A percentile compares a stretch with the other conserved stretches of the same genome.
Evolutionary conservation across 2,888 invertebrate genomes (phyloP).

Genomic region (Periphyllus acericola): DNA sequence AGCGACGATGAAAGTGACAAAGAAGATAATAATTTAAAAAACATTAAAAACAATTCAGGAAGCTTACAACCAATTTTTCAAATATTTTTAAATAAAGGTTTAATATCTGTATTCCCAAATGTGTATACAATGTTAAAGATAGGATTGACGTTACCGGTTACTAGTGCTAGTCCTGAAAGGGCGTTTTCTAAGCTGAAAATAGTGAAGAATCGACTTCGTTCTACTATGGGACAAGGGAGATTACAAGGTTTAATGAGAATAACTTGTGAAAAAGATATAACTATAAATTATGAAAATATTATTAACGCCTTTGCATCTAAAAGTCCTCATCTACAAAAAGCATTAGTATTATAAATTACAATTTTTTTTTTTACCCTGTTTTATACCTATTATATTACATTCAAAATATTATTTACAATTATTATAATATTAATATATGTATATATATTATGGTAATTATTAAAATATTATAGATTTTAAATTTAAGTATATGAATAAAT

Average conservation of each 20-base stretch:
- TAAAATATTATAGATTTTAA: too few species aligned
- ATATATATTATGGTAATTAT: too few species aligned
- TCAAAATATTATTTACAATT: too few species aligned
- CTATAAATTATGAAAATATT: slow-evolving; percentile 9
- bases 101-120: slow-evolving; percentile 7
- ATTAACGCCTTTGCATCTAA: background rate
- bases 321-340: background rate
- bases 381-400: too few species aligned
- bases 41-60: too few species aligned
- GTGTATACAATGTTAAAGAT: background rate
- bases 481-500: too few species aligned
- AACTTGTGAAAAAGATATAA: background rate
- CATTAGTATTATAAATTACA: background rate
- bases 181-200: background rate
- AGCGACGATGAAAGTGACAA: too few species aligned
- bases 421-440: too few species aligned
- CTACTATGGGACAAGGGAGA: slow-evolving; percentile 14
- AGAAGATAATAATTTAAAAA: too few species aligned
- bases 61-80: background rate
- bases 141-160: background rate
- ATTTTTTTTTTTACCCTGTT: background rate
- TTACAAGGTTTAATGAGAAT: slow-evolving; percentile 22
- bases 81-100: slow-evolving; percentile 6
- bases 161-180: background rate
- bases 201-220: slow-evolving; percentile 10